A percentile compares a stretch with the other conserved stretches of the same genome.
phyloP scores from a whole-genome alignment of 2,888 invertebrate genomes.

The Falcaria lacertinaria region DNA sequence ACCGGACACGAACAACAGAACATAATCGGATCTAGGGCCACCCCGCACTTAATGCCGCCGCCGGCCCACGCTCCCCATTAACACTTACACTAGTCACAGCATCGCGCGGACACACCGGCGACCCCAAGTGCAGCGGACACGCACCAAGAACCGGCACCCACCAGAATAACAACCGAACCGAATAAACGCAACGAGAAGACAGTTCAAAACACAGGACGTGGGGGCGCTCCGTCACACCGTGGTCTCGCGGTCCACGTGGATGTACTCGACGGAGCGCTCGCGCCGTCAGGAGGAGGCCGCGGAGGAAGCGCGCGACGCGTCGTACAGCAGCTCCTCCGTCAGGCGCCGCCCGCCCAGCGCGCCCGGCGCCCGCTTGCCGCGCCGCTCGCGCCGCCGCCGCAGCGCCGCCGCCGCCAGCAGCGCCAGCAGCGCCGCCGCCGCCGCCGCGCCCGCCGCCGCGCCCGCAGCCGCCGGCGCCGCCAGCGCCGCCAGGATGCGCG shows the following conservation, averaged over 20 bases:
- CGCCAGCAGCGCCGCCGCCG: slow-evolving; percentile 71
- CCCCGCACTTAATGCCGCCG: background rate
- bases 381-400: slow-evolving; percentile 74
- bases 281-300: slow-evolving; percentile 91
- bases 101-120: background rate
- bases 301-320: slow-evolving; percentile 77
- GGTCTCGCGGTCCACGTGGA: slow-evolving; percentile 95
- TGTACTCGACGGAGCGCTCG: slow-evolving; percentile 93
- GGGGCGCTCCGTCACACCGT: slow-evolving; percentile 86
- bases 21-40: too few species aligned
- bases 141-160: background rate
- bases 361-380: slow-evolving; percentile 79
- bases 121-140: background rate
- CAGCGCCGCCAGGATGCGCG: slow-evolving; percentile 69
- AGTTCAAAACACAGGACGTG: slow-evolving; percentile 2
- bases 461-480: slow-evolving; percentile 83
- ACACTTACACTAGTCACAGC: background rate
- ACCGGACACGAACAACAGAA: too few species aligned
- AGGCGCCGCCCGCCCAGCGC: slow-evolving; percentile 82
- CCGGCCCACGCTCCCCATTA: background rate
- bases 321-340: slow-evolving; percentile 85
- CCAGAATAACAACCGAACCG: background rate
- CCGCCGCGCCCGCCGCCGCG: slow-evolving; percentile 65
- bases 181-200: slow-evolving; percentile 1
- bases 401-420: slow-evolving; percentile 71